Base-by-base conservation (phyloP, 2,888 invertebrate species). In the Myopa testacea region DNA sequence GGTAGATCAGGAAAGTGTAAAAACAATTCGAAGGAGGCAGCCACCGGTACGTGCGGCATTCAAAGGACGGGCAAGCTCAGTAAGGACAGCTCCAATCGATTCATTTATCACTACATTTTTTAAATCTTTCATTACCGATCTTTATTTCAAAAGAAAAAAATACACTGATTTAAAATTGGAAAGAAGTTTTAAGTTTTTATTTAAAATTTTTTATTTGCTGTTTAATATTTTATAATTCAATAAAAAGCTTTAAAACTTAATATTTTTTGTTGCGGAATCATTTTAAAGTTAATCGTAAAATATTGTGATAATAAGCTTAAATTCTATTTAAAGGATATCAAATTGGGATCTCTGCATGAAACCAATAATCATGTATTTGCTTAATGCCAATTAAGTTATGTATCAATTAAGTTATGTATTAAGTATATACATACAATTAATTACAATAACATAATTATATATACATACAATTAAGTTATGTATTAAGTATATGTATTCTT, bases 1-100 rank as follows among this genome's bases (percentile, higher is more conserved):
- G n/a, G 62, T 81, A 34, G 81, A 81, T 71, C 81, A 81, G 26
- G 65, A 65, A 4, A 63, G 34, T 4, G 70, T 76, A 55, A 77
- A 80, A 77, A 60, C 34, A 12, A 76, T 81, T 19, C 78, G 79
- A 34, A 71, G 78, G 50, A 65, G 55, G 34, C 70, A 70, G 6
- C 70, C 37, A 8, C 19, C 45, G n/a, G 14, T 16, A 7, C 34
- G 55, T 26, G 7, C 12, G n/a, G 62, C 38, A 40, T 34, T 8
- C 6, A 74, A 7, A 63, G 7, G 63, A 16, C 52, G 16, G 40
- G 38, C 62, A 12, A 16, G 37, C 6, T 38, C 4, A 8, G 8
- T 38, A 4, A 6, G 8, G 38, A 4, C 65, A 34, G 65, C 34
- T 6, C 10, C 65, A 38, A 26, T 26, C 26, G 26, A 26, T 26